Evolutionary conservation across 2,797 vertebrate genomes (phyloP), one percentile per base, ranked within the genome.

Genomic region (Euthynnus affinis): DNA sequence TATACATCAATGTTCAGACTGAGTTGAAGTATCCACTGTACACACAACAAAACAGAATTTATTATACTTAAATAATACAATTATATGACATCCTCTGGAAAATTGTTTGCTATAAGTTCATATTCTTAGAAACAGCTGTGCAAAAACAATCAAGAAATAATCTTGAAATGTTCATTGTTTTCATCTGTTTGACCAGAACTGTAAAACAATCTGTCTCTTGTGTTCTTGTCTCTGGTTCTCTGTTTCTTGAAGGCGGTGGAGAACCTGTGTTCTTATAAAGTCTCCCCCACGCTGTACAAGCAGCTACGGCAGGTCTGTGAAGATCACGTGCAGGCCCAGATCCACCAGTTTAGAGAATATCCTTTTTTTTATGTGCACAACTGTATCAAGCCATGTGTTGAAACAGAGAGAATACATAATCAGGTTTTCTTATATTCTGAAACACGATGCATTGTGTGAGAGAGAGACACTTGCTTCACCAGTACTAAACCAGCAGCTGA

Each of bases 291-390:
- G 62, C 95, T 99, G 77, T 99, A 99, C 94, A 99, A 98, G 93
- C 98, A 99, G 74, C 94, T 99, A 73, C 96, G 98, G 64, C 96
- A 98, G 87, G 98, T 99, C 81, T 99, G 98, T 91, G 98, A 99
- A 94, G 98, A 99, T 89, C 98, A 99, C 59, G 99, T 99, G 85
- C 98, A 97, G 95, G 97, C 98, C 91, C 98, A 99, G 93, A 99
- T 99, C 87, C 94, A 97, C 73, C 97, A 99, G 66, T 99, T 99
- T 91, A 97, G 97, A 97, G 98, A 99, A 99, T 99, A 99, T 99
- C 98, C 98, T 98, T 99, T 96, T 80, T 27, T 70, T n/a, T n/a
- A n/a, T 29, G 5, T 81, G 14, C 17, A 53, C n/a, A 51, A 9
- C 15, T 15, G 8, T 23, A 18, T 22, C 13, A 29, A n/a, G 15